Evolutionary conservation across 2,888 invertebrate species (phyloP), one percentile per base, ranked within the genome.

Genomic region (Monopis laevigella): DNA sequence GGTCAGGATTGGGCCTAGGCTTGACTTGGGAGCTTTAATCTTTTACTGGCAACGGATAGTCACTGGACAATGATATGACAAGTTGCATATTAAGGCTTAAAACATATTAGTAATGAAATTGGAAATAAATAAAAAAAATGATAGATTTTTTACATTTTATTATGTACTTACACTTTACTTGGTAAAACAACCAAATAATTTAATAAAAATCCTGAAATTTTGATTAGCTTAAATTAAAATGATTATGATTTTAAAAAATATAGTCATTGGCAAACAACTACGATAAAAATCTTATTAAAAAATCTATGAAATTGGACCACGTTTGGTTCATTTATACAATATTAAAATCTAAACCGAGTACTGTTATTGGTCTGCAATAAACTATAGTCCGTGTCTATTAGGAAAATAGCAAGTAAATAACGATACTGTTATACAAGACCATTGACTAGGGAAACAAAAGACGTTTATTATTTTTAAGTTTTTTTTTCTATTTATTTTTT

Each of bases 1-100:
- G 62, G 59, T 70, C 77, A 71, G 75, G 78, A 74, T 62, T 56
- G 75, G 73, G 62, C 74, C 65, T 71, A 75, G 80, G 64, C 75
- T 75, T 69, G 73, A 71, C 52, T 56, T 40, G n/a, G 54, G 75
- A 74, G 61, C 67, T 56, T 65, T 59, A 53, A 38, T 11, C 50
- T 55, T 53, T 62, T 59, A 63, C 64, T 67, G 64, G 66, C 52
- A 50, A 58, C n/a, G n/a, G n/a, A n/a, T n/a, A n/a, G n/a, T n/a
- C n/a, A n/a, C n/a, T n/a, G n/a, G n/a, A n/a, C n/a, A n/a, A n/a
- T n/a, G n/a, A n/a, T n/a, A n/a, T n/a, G n/a, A n/a, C n/a, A n/a
- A n/a, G n/a, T n/a, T n/a, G n/a, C n/a, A n/a, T n/a, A n/a, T n/a
- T n/a, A n/a, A n/a, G n/a, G n/a, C n/a, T n/a, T n/a, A n/a, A n/a